phyloP scores from a whole-genome alignment of 2,888 invertebrate species.

The Drosophila mercatorum region DNA sequence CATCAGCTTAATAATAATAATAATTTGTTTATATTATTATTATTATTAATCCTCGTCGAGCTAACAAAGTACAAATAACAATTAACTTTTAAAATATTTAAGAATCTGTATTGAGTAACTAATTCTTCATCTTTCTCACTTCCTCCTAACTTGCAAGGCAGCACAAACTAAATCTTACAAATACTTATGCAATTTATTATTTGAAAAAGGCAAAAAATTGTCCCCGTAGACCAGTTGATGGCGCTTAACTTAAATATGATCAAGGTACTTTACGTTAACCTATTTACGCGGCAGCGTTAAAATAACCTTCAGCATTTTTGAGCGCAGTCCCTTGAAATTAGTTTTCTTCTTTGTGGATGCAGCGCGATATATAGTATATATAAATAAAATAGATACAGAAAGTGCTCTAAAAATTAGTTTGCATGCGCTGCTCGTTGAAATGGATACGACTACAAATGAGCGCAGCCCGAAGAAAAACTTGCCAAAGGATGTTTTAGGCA shows the following conservation, averaged over 20 bases:
- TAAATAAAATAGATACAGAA: slow-evolving; percentile 50
- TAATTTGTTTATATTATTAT: no score
- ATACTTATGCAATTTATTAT: not conserved
- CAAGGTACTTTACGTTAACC: slow-evolving; percentile 1
- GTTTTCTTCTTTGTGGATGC: slow-evolving; percentile 6
- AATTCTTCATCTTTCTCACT: no score
- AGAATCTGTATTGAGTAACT: no score
- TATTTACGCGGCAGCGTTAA: not conserved
- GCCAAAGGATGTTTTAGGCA: slow-evolving; percentile 54
- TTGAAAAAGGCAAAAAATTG: not conserved
- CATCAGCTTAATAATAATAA: no score
- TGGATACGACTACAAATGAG: slow-evolving; percentile 73
- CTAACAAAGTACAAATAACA: no score
- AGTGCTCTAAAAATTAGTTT: slow-evolving; percentile 72
- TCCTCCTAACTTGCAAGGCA: not conserved
- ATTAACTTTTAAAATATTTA: no score
- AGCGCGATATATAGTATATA: slow-evolving; percentile 8
- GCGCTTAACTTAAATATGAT: not conserved
- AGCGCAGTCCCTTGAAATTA: not conserved
- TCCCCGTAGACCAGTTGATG: no score
- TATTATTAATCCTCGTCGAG: no score
- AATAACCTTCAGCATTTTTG: not conserved
- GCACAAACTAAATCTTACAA: not conserved
- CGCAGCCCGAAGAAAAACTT: slow-evolving; percentile 47
- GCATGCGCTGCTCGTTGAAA: slow-evolving; percentile 66